Evolutionary conservation across 2,113 vertebrate genomes (phyloP).

Genomic region (human): DNA sequence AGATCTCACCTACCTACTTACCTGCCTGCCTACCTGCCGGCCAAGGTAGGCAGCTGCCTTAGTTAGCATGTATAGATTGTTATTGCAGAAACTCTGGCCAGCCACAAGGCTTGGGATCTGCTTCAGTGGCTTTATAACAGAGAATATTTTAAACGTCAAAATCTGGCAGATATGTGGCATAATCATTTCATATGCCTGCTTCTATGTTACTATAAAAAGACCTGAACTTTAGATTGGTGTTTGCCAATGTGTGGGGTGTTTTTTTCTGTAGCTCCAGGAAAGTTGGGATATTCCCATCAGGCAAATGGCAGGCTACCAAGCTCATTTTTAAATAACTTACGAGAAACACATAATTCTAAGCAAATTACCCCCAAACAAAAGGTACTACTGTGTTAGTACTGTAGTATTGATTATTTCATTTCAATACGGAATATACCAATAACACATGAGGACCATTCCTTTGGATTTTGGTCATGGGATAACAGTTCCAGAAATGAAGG

Average conservation of each 20-base stretch:
- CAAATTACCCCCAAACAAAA: background rate
- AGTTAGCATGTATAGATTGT: background rate
- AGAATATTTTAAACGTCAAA: background rate
- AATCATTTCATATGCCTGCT: slow-evolving; percentile 37
- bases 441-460: background rate
- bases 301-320: background rate
- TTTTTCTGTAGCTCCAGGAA: slow-evolving; percentile 41
- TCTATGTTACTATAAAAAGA: slow-evolving; percentile 68
- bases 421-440: background rate
- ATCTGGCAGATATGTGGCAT: slow-evolving; percentile 33
- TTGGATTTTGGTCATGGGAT: background rate
- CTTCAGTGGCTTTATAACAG: background rate
- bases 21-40: slow-evolving; percentile 1
- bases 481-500: background rate
- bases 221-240: slow-evolving; percentile 19
- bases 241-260: background rate
- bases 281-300: slow-evolving; percentile 23
- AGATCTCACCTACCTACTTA: background rate
- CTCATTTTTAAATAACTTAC: background rate
- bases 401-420: rapidly evolving
- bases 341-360: slow-evolving; percentile 32
- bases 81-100: background rate
- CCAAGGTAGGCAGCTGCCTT: background rate
- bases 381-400: background rate
- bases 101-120: background rate